Evolutionary conservation across 2,113 vertebrate species (phyloP).

Genomic region (Heliornis fulica): DNA sequence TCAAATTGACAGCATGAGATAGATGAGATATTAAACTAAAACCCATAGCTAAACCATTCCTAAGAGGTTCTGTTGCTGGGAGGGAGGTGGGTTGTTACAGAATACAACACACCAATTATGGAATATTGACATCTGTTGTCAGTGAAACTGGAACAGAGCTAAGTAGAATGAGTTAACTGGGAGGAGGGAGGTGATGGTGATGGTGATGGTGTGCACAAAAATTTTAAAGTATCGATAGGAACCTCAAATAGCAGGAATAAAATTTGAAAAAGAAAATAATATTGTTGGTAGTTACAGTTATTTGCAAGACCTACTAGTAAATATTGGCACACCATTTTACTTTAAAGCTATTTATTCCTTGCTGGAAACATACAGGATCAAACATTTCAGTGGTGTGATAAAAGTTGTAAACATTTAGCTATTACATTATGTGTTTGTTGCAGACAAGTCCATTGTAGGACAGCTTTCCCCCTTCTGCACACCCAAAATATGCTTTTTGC

Average conservation of each 20-base stretch:
- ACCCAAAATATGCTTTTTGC: background rate
- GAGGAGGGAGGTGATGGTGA: too few relatives aligned
- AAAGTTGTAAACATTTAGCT: background rate
- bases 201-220: background rate
- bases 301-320: background rate
- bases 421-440: background rate
- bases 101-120: background rate
- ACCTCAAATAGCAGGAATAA: background rate
- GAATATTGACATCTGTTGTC: background rate
- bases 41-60: background rate
- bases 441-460: background rate
- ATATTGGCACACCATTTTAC: background rate
- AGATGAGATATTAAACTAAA: background rate
- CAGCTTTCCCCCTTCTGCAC: background rate
- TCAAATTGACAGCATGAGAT: background rate
- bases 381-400: background rate
- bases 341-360: background rate
- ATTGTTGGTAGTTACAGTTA: background rate
- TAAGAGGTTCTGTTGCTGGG: background rate
- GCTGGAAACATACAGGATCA: background rate
- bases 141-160: background rate
- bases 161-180: background rate
- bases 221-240: background rate
- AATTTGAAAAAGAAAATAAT: background rate
- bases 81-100: background rate